These are phyloP conservation scores for Anabacerthia variegaticeps DNA, from an alignment of 2,797 vertebrate species.

Conservation along the genomic window DNA sequence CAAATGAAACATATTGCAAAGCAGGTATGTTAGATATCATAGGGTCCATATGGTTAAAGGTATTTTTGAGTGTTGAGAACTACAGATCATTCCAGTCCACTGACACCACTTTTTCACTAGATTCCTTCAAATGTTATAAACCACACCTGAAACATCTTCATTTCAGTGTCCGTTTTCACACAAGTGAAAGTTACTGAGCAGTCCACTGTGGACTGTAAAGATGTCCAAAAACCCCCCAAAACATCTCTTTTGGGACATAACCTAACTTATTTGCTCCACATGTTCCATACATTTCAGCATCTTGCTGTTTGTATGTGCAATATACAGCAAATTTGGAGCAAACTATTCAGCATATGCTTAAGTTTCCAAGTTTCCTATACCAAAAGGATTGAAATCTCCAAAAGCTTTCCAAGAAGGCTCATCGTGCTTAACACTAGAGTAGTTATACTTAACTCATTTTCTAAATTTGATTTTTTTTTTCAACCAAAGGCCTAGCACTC, in stretches of 20 bases:
- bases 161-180: neutral
- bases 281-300: neutral
- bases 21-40: neutral
- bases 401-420: neutral
- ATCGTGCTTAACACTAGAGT: neutral
- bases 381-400: neutral
- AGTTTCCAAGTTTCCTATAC: neutral
- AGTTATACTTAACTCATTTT: neutral
- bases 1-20: slow-evolving; percentile 31
- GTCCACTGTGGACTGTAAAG: neutral
- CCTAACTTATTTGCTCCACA: neutral
- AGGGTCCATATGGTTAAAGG: neutral
- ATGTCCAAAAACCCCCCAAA: neutral
- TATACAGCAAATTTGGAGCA: neutral
- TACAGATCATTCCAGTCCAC: neutral
- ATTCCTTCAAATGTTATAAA: neutral
- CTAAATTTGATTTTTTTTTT: neutral
- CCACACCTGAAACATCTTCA: neutral
- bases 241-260: neutral
- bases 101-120: neutral
- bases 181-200: neutral
- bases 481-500: neutral
- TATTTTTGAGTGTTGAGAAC: neutral
- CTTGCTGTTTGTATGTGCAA: neutral
- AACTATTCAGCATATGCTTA: neutral